phyloP scores from a whole-genome alignment of 2,113 vertebrate genomes.

The Plectropomus leopardus region DNA sequence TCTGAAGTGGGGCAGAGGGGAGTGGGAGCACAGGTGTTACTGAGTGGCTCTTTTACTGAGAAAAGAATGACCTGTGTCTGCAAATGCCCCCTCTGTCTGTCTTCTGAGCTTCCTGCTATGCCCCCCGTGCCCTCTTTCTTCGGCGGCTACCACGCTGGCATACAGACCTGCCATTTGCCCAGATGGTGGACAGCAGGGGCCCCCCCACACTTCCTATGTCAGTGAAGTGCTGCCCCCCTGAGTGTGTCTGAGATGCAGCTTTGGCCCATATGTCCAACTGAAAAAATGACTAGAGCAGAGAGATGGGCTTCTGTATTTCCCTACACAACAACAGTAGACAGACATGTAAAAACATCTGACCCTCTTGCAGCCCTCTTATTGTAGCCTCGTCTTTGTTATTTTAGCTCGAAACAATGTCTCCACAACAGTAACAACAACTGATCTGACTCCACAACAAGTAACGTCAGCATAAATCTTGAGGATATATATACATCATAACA shows the following conservation, averaged over 20 bases:
- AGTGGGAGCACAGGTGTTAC: slow-evolving; percentile 82
- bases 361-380: slow-evolving; percentile 1
- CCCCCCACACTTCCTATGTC: slow-evolving; percentile 67
- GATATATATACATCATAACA: background rate
- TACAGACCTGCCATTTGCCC: slow-evolving; percentile 82
- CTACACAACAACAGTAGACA: slow-evolving; percentile 7
- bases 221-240: slow-evolving; percentile 73
- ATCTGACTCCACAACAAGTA: background rate
- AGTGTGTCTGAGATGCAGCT: slow-evolving; percentile 71
- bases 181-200: slow-evolving; percentile 83
- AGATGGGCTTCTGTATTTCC: slow-evolving; percentile 48
- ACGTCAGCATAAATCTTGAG: background rate
- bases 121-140: slow-evolving; percentile 77
- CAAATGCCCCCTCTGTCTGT: slow-evolving; percentile 79
- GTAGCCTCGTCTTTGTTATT: slow-evolving; percentile 13
- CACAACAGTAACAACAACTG: background rate
- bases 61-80: slow-evolving; percentile 81
- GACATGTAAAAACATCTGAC: slow-evolving; percentile 24
- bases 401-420: background rate
- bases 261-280: slow-evolving; percentile 54
- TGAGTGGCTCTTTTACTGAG: slow-evolving; percentile 70
- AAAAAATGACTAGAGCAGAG: slow-evolving; percentile 32
- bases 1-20: slow-evolving; percentile 80
- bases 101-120: slow-evolving; percentile 69
- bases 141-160: slow-evolving; percentile 71